A percentile compares a stretch with the other conserved stretches of the same genome.
Evolutionary conservation across 2,113 vertebrate species (phyloP).

Genomic region (Chinchilla lanigera): DNA sequence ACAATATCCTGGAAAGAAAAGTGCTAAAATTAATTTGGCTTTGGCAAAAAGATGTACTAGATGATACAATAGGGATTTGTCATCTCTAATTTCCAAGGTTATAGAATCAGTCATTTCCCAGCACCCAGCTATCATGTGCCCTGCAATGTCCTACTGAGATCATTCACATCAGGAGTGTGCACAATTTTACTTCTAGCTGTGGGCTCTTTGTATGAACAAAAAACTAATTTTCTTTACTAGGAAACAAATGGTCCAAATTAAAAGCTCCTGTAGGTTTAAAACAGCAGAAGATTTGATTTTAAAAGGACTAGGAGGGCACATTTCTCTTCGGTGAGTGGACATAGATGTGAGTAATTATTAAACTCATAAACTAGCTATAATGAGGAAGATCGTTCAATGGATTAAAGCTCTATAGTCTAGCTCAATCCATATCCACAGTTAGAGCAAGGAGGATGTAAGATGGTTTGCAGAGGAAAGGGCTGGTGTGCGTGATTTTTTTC

Average conservation of each 20-base stretch:
- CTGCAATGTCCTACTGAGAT: background rate
- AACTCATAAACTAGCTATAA: slow-evolving; percentile 68
- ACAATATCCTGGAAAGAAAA: background rate
- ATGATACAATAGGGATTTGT: slow-evolving; percentile 1
- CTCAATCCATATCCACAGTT: background rate
- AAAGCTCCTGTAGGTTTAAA: slow-evolving; percentile 60
- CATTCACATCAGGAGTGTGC: background rate
- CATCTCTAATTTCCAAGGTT: background rate
- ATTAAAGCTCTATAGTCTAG: background rate
- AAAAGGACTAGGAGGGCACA: slow-evolving; percentile 63
- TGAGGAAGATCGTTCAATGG: background rate
- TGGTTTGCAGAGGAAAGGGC: fast-evolving
- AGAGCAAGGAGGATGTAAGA: background rate
- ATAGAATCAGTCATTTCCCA: background rate
- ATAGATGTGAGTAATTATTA: slow-evolving; percentile 62
- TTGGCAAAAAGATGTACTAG: slow-evolving; percentile 37
- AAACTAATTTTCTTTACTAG: slow-evolving; percentile 44
- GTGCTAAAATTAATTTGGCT: slow-evolving; percentile 48
- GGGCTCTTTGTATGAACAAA: background rate
- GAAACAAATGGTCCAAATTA: slow-evolving; percentile 67
- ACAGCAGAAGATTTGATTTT: slow-evolving; percentile 48
- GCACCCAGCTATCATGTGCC: background rate
- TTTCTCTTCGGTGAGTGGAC: slow-evolving; percentile 71
- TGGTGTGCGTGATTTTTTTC: background rate
- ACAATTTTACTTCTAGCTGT: background rate